phyloP scores from a whole-genome alignment of 1,140 invertebrate genomes.

The Cotesia vestalis region DNA sequence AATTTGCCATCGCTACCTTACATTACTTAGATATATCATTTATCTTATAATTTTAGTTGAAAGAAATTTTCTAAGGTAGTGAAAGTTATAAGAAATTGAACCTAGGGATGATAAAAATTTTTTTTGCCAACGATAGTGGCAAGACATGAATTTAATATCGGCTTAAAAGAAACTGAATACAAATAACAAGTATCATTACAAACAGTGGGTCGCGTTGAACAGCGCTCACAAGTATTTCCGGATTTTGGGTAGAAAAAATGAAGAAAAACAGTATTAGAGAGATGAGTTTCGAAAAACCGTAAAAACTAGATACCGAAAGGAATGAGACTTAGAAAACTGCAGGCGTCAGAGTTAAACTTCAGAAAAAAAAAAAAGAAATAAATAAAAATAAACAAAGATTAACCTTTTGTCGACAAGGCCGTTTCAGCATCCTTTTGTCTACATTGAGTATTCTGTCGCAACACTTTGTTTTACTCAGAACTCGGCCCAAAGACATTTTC shows the following conservation, averaged over 20 bases:
- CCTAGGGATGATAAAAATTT: no score
- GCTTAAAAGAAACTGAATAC: no score
- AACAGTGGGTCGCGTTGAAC: not conserved
- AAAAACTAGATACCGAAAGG: slow-evolving; percentile 28
- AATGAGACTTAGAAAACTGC: slow-evolving; percentile 24
- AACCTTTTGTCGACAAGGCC: slow-evolving; percentile 59
- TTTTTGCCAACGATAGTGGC: no score
- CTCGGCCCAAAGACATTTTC: no score
- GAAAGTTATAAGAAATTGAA: no score
- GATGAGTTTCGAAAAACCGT: slow-evolving; percentile 30
- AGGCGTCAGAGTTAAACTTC: slow-evolving; percentile 52
- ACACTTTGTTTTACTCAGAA: slow-evolving; percentile 57
- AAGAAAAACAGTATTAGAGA: slow-evolving; percentile 19
- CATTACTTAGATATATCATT: not conserved
- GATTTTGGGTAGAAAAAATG: not conserved
- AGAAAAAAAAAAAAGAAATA: slow-evolving; percentile 36
- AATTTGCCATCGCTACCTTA: slow-evolving; percentile 2
- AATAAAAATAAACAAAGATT: slow-evolving; percentile 51
- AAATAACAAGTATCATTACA: not conserved
- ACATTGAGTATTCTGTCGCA: slow-evolving; percentile 59
- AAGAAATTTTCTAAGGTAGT: no score
- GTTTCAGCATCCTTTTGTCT: slow-evolving; percentile 57
- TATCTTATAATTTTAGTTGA: not conserved
- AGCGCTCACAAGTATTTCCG: slow-evolving; percentile 3
- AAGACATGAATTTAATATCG: no score